Conservation (phyloP, 2,113 vertebrate species). For the Gallinago jamesoni region DNA sequence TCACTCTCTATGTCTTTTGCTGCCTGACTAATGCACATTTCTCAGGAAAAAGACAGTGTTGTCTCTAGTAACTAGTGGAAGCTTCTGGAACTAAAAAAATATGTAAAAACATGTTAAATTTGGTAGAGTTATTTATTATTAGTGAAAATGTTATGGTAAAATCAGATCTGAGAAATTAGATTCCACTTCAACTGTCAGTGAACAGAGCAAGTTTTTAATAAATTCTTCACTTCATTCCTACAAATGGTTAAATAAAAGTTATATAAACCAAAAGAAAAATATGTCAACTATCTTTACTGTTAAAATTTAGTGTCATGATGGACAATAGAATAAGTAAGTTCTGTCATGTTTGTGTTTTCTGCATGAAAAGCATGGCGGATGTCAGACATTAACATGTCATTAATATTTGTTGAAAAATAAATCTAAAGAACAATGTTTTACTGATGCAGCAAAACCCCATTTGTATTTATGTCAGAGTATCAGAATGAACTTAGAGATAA, state of each 20-base stretch:
- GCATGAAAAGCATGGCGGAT: background rate
- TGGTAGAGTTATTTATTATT: background rate
- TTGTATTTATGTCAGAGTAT: background rate
- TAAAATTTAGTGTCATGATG: background rate
- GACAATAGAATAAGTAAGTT: background rate
- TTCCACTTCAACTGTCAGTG: background rate
- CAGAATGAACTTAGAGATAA: background rate
- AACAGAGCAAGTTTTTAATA: background rate
- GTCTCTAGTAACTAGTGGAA: background rate
- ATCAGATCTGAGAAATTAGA: background rate
- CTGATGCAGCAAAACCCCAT: background rate
- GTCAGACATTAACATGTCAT: background rate
- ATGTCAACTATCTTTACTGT: background rate
- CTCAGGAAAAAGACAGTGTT: background rate
- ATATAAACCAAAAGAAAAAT: background rate
- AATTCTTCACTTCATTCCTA: background rate
- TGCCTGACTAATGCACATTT: background rate
- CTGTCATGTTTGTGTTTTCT: background rate
- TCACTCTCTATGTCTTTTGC: background rate
- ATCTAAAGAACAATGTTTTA: background rate
- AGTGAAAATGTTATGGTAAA: background rate
- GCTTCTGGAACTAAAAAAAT: background rate
- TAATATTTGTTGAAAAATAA: background rate
- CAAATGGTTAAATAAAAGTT: background rate
- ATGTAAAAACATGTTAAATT: background rate